These are phyloP conservation scores for Coptotermes formosanus DNA, from an alignment of 1,140 invertebrate genomes.

Conservation along the genomic window DNA sequence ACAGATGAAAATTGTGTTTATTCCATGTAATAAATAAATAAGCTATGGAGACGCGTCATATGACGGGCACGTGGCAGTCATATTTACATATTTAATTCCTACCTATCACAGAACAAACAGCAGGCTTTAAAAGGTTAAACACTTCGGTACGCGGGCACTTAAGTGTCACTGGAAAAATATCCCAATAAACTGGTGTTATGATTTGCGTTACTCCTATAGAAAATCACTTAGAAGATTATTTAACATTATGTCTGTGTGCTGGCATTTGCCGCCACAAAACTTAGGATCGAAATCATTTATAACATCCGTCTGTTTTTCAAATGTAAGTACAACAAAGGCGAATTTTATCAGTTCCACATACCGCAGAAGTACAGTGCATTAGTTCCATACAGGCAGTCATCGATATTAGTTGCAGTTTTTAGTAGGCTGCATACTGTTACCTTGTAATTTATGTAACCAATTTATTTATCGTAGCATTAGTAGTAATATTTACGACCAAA, in stretches of 20 bases:
- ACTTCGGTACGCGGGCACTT: background rate
- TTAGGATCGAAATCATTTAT: background rate
- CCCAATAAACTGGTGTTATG: too few relatives aligned
- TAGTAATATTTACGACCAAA: too few relatives aligned
- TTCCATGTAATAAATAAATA: too few relatives aligned
- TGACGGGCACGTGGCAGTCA: too few relatives aligned
- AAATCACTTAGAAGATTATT: background rate
- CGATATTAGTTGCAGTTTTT: background rate
- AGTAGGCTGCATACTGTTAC: too few relatives aligned
- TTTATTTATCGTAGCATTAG: too few relatives aligned
- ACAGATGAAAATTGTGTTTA: too few relatives aligned
- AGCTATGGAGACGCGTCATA: too few relatives aligned
- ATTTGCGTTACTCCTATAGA: background rate
- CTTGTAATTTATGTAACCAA: too few relatives aligned
- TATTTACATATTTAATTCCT: too few relatives aligned
- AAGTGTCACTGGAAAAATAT: background rate
- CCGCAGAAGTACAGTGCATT: background rate
- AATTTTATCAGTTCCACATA: background rate
- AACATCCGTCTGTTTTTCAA: background rate
- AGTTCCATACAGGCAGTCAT: background rate
- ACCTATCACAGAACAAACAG: too few relatives aligned
- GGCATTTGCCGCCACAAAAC: background rate
- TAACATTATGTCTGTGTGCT: background rate
- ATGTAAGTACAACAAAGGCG: too few relatives aligned
- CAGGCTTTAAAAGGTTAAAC: background rate